Evolutionary conservation across 2,113 vertebrate genomes (phyloP).

Genomic region (Microcebus tavaratra): DNA sequence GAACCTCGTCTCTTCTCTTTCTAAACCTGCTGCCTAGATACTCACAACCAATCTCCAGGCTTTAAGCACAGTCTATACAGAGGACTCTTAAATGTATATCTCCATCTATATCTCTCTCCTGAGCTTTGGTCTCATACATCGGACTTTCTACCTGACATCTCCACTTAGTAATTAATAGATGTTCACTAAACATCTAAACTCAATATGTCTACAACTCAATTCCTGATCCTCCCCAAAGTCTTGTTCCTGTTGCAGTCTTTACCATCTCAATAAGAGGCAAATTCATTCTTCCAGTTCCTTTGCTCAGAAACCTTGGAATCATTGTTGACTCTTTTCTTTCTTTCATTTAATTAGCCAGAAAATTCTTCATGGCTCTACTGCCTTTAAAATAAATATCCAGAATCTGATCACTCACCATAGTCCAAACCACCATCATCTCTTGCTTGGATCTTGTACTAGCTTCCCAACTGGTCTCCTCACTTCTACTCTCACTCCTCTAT

Average conservation of each 20-base stretch:
- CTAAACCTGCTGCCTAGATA: neutral
- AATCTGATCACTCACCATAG: neutral
- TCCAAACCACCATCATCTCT: neutral
- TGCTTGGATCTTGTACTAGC: neutral
- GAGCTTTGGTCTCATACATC: neutral
- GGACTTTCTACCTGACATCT: neutral
- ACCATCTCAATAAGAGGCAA: neutral
- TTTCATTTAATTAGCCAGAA: neutral
- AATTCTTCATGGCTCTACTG: neutral
- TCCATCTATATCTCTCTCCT: neutral
- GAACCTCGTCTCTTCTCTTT: neutral
- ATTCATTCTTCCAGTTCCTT: neutral
- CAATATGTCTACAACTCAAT: neutral
- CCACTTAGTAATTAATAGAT: neutral
- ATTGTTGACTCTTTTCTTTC: neutral
- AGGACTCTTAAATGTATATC: neutral
- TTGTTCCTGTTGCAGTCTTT: neutral
- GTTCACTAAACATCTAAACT: neutral
- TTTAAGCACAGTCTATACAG: neutral
- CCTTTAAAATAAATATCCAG: slow-evolving; percentile 32
- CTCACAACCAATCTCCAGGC: neutral
- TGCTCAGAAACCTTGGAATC: neutral
- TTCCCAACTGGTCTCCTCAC: neutral
- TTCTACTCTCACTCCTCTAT: neutral
- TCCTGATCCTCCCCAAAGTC: neutral